Percentiles rank a stretch among this genome's conserved stretches.
phyloP scores from a whole-genome alignment of 2,888 invertebrate genomes.

The Polietes domitor region DNA sequence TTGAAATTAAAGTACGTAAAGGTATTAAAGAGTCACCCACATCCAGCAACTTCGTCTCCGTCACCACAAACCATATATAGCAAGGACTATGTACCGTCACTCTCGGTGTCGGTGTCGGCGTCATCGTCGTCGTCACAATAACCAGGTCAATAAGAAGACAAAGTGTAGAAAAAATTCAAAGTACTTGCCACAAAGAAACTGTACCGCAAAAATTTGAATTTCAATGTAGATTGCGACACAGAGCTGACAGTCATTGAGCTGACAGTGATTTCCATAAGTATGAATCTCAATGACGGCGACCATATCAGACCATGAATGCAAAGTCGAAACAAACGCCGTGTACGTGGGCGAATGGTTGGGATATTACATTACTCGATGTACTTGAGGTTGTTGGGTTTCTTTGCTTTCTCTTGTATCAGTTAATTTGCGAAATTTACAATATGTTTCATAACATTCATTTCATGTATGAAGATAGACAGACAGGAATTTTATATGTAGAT shows the following conservation, averaged over 20 bases:
- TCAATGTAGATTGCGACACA: conserved; percentile 6
- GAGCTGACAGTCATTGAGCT: not conserved
- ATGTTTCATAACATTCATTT: no score
- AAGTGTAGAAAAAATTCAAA: not conserved
- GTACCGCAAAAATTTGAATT: conserved; percentile 32
- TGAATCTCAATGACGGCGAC: conserved; percentile 14
- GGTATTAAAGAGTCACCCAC: not conserved
- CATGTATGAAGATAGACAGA: no score
- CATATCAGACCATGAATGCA: no score
- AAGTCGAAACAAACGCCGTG: no score
- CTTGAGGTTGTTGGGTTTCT: no score
- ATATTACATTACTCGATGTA: no score
- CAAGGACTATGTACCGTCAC: not conserved
- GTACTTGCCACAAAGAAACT: not conserved
- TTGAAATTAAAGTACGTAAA: not conserved
- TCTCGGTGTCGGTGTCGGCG: not conserved
- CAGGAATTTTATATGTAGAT: no score
- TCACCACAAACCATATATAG: not conserved
- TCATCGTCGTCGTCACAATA: not conserved
- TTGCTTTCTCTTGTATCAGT: no score
- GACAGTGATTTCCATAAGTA: conserved; percentile 24
- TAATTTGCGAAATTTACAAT: no score
- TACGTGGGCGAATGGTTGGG: no score
- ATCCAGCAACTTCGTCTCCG: not conserved
- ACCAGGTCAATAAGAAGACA: not conserved